phyloP scores from a whole-genome alignment of 1,140 invertebrate genomes.

The Heliothis subflexa region DNA sequence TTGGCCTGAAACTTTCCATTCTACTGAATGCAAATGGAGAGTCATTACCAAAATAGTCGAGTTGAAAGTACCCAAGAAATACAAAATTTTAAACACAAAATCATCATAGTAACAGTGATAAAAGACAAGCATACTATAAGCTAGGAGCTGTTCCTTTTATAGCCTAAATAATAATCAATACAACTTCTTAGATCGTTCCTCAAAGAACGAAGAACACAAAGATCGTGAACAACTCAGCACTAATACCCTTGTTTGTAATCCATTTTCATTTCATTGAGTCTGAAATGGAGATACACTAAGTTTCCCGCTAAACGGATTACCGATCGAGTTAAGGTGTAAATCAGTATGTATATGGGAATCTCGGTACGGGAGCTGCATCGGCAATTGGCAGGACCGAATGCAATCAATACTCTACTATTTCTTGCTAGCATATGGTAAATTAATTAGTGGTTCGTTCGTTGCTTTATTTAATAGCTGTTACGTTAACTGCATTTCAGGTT shows the following conservation, averaged over 20 bases:
- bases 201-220: neutral
- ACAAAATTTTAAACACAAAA: too few species aligned
- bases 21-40: too few species aligned
- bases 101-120: too few species aligned
- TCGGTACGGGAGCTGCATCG: conserved; percentile 14
- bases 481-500: conserved; percentile 29
- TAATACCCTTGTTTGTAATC: conserved; percentile 30
- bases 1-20: too few species aligned
- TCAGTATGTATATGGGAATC: conserved; percentile 29
- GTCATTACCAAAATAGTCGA: too few species aligned
- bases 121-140: too few species aligned
- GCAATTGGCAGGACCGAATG: conserved; percentile 21
- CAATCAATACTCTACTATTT: conserved; percentile 33
- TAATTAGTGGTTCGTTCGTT: conserved; percentile 25
- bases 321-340: conserved; percentile 28
- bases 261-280: conserved; percentile 27
- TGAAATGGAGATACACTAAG: conserved; percentile 27
- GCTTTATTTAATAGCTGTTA: neutral
- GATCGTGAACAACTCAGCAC: conserved; percentile 2
- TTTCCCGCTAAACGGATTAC: conserved; percentile 16
- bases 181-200: neutral
- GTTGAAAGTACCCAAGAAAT: too few species aligned
- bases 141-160: neutral
- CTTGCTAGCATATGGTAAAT: conserved; percentile 12
- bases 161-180: neutral